Conservation (phyloP, 2,113 vertebrate genomes). For the Poeciliopsis turrubarensis region DNA sequence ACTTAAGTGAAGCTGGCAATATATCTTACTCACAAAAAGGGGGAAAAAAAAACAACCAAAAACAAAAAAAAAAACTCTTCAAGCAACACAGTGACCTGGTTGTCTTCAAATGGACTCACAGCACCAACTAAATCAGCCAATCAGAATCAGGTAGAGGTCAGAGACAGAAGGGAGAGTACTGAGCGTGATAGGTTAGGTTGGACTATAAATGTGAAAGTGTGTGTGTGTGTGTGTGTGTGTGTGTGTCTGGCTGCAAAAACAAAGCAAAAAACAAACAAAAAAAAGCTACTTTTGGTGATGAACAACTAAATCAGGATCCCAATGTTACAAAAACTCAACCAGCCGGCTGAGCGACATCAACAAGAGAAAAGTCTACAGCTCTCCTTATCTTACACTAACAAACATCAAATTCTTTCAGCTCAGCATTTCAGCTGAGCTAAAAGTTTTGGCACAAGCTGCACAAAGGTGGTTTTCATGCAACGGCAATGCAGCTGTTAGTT, state of each 20-base stretch:
- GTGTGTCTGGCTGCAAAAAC: constrained; percentile 7
- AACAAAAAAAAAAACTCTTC: background rate
- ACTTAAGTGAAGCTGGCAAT: background rate
- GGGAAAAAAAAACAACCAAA: too few species aligned
- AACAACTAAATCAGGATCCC: constrained; percentile 56
- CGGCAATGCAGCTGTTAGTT: background rate
- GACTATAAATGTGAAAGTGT: constrained; percentile 11
- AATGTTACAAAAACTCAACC: constrained; percentile 54
- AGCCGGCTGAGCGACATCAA: background rate
- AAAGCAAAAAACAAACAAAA: background rate
- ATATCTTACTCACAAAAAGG: too few species aligned
- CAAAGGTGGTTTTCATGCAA: background rate
- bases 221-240: background rate
- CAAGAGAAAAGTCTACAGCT: constrained; percentile 4
- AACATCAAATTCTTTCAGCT: background rate
- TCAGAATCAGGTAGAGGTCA: constrained; percentile 14
- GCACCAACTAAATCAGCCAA: constrained; percentile 8
- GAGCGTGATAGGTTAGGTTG: background rate
- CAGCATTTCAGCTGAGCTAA: background rate
- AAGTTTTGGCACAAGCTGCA: background rate
- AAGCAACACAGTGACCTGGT: constrained; percentile 4
- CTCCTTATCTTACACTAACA: background rate
- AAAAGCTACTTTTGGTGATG: constrained; percentile 7
- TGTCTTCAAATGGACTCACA: constrained; percentile 33
- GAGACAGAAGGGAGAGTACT: constrained; percentile 44